Percentiles rank a stretch among this genome's conserved stretches.
phyloP scores from a whole-genome alignment of 2,113 vertebrate genomes.

The Mormyrus iriodes region DNA sequence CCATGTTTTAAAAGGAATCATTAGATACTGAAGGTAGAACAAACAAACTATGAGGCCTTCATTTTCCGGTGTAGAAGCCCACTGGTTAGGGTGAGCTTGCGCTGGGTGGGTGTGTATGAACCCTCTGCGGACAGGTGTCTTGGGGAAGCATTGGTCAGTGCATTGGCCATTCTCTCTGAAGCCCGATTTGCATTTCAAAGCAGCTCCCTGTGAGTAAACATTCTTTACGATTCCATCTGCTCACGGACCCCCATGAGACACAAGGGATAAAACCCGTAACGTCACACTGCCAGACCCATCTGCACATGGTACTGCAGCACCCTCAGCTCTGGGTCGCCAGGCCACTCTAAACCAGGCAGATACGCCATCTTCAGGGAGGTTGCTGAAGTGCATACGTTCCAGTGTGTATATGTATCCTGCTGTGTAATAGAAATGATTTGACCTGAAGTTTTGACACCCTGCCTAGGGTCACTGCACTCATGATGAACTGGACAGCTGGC shows the following conservation, averaged over 20 bases:
- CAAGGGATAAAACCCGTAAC: constrained; percentile 24
- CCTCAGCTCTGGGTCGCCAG: background rate
- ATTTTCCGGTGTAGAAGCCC: background rate
- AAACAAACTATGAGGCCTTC: background rate
- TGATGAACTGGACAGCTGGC: background rate
- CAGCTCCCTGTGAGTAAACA: constrained; percentile 48
- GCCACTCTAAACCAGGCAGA: background rate
- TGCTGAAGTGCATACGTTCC: background rate
- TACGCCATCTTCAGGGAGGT: background rate
- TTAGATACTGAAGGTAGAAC: background rate
- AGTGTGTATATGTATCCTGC: background rate
- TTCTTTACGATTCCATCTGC: constrained; percentile 51
- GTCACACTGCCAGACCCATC: constrained; percentile 16
- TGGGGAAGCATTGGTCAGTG: constrained; percentile 51
- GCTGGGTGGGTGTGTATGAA: background rate
- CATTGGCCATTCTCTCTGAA: constrained; percentile 56
- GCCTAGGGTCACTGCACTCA: background rate
- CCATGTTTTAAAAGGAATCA: background rate
- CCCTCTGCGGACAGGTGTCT: constrained; percentile 37
- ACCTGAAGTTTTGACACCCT: background rate
- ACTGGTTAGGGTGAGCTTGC: background rate
- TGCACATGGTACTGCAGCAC: background rate
- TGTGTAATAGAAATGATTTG: background rate
- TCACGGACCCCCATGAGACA: constrained; percentile 35
- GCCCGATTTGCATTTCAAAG: constrained; percentile 63